Base-by-base conservation (phyloP, 1,140 invertebrate species). In the Copidosoma floridanum region DNA sequence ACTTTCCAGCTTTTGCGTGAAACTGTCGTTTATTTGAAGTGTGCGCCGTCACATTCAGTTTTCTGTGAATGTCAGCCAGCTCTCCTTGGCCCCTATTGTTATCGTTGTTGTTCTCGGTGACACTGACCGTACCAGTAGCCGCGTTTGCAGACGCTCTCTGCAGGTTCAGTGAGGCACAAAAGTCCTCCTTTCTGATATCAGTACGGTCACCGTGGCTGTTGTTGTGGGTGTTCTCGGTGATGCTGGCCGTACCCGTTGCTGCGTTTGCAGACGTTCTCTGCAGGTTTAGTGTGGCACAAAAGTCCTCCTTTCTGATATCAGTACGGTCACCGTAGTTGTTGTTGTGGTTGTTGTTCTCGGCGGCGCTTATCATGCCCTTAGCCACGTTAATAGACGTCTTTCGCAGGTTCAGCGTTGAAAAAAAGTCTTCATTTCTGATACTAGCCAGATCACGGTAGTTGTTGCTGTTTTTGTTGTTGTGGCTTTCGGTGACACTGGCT, bases 31-130 rank as follows among this genome's bases (percentile, higher is more conserved):
- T 84, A 16, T 88, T 67, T 2, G 88, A 81, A 24, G 85, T 82
- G 1, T 85, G 81, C 37, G 87, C 86, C 12, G 89, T 90, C 29
- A 91, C 85, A 1, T 87, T 88, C 23, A 93, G 81, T 48, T 92
- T 93, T 2, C 89, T 90, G 66, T 90, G 88, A 23, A 93, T 92
- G 65, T 93, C 91, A 14, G 91, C 91, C 47, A 93, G 75, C 82
- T 83, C 48, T 83, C 79, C 40, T 71, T 68, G 0, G 68, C 75
- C n/a, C n/a, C n/a, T n/a, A n/a, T n/a, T n/a, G n/a, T n/a, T n/a
- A n/a, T n/a, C n/a, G n/a, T n/a, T n/a, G n/a, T n/a, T n/a, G n/a
- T n/a, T n/a, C n/a, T n/a, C n/a, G n/a, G n/a, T n/a, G n/a, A n/a
- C n/a, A n/a, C n/a, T n/a, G n/a, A n/a, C n/a, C n/a, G n/a, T n/a